Evolutionary conservation across 2,888 invertebrate species (phyloP).

Genomic region (Volucella inflata): DNA sequence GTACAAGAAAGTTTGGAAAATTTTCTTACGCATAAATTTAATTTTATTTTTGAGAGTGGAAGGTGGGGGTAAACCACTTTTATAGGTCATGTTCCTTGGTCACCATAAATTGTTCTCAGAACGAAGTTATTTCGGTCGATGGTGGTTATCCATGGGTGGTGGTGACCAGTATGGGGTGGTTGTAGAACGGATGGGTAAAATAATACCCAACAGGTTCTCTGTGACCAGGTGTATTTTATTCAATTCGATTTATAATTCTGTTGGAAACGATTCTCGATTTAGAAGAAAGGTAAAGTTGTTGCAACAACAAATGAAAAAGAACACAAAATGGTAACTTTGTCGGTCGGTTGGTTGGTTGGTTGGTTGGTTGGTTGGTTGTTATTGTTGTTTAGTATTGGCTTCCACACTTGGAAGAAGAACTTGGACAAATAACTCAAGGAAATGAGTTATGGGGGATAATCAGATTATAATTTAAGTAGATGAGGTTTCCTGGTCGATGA

Average conservation of each 20-base stretch:
- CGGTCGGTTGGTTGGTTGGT: not conserved
- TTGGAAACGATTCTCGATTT: conserved; percentile 67
- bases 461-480: conserved; percentile 37
- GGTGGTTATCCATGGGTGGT: conserved; percentile 3
- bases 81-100: conserved; percentile 70
- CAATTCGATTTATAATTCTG: conserved; percentile 71
- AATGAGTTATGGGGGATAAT: conserved; percentile 41
- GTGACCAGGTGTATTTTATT: conserved; percentile 71
- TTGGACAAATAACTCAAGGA: conserved; percentile 18
- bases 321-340: not conserved
- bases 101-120: conserved; percentile 58
- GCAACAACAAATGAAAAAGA: not conserved
- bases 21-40: conserved; percentile 64
- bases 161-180: not conserved
- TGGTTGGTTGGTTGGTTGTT: not conserved
- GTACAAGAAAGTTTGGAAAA: conserved; percentile 53
- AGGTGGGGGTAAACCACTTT: conserved; percentile 21
- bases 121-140: too few relatives aligned
- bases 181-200: conserved; percentile 1
- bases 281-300: conserved; percentile 27
- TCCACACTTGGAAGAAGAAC: not conserved
- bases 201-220: conserved; percentile 67
- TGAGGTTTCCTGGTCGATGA: not conserved
- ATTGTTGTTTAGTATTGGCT: not conserved
- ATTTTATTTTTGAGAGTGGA: conserved; percentile 37